Conservation (phyloP, 2,113 vertebrate genomes). For the Etia nguti region DNA sequence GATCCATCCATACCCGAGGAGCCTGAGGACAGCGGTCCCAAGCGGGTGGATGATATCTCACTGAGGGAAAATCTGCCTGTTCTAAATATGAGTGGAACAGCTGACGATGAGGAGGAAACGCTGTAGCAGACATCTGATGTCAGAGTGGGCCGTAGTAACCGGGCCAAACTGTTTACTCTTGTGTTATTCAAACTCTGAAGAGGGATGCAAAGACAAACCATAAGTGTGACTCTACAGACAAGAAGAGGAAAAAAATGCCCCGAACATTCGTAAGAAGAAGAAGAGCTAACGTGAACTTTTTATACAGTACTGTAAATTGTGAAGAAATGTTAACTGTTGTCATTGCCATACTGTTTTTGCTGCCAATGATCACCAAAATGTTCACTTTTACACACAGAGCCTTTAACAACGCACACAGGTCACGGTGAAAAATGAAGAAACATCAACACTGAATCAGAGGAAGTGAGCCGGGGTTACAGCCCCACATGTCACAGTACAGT, state of each 20-base stretch:
- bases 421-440: not conserved
- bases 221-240: not conserved
- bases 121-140: constrained; percentile 34
- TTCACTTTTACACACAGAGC: not conserved
- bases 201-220: not conserved
- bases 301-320: not conserved
- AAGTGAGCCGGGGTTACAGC: not conserved
- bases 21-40: constrained; percentile 63
- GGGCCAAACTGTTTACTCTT: not conserved
- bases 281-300: not conserved
- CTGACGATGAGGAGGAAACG: constrained; percentile 66
- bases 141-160: not conserved
- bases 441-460: not conserved
- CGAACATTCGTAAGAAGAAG: not conserved
- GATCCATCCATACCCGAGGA: constrained; percentile 78
- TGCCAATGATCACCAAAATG: not conserved
- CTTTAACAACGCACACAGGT: not conserved
- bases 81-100: not conserved
- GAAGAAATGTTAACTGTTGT: not conserved
- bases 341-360: not conserved
- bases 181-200: not conserved
- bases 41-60: constrained; percentile 69
- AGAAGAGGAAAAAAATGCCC: not conserved
- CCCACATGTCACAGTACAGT: not conserved
- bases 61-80: constrained; percentile 63